Base-by-base conservation (phyloP, 2,888 invertebrate species). In the Netelia melanura region DNA sequence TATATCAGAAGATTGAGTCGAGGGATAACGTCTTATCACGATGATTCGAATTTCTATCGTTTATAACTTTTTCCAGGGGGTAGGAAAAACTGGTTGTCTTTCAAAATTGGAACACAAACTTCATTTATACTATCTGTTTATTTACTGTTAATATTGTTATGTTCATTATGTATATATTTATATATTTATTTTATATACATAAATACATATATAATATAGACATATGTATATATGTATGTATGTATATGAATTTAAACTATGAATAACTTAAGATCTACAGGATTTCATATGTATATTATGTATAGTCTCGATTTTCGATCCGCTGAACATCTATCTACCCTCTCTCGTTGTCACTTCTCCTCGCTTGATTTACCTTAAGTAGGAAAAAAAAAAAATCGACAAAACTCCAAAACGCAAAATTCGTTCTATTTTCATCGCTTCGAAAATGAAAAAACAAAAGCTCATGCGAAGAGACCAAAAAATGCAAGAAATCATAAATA, bases 111-210 rank as follows among this genome's bases (percentile, higher is more conserved):
- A 80, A 56, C 52, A 64, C 25, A n/a, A 65, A 68, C 21, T 14
- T 76, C 21, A 88, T 86, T 83, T 87, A 90, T 89, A 90, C 89
- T 91, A 90, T 90, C 83, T 85, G 87, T 91, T 91, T 91, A 92
- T 91, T 92, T 89, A 89, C 91, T 86, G 88, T 90, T 90, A 91
- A 91, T 92, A 91, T 91, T 84, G 82, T 89, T 90, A 90, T 91
- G 89, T 89, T 88, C 91, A 86, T 89, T 87, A 87, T 89, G 84
- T 89, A 90, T 89, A 85, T 90, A 88, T 91, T 85, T 89, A 87
- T 86, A 86, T 89, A 88, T 89, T 79, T 89, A 88, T 84, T 65
- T 65, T 87, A 85, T 87, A 87, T 89, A 77, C 89, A 88, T 88
- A 89, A 89, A 89, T 89, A 88, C 88, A 88, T 88, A 90, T 89